Evolutionary conservation across 2,888 invertebrate genomes (phyloP).

Genomic region (Papilio elwesi): DNA sequence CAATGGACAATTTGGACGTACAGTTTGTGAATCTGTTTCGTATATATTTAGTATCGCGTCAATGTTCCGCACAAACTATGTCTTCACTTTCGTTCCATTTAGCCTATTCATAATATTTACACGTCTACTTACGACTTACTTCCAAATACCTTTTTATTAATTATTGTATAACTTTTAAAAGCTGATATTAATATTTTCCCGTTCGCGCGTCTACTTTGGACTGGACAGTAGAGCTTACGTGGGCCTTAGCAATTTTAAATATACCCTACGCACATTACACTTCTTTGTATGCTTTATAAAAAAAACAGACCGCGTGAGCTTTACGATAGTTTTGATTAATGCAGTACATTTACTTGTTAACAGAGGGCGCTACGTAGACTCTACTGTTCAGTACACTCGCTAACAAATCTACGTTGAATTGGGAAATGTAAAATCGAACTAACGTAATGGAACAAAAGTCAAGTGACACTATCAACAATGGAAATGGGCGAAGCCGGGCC

Average conservation of each 20-base stretch:
- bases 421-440: constrained; percentile 37
- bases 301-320: no score
- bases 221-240: constrained; percentile 3
- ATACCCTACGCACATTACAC: neutral
- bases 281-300: no score
- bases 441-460: constrained; percentile 75
- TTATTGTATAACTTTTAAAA: constrained; percentile 59
- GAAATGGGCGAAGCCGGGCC: constrained; percentile 55
- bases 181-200: constrained; percentile 43
- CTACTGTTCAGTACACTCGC: constrained; percentile 1
- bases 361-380: constrained; percentile 9
- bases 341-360: neutral
- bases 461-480: constrained; percentile 59
- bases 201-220: constrained; percentile 16
- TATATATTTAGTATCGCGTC: constrained; percentile 65
- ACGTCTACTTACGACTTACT: constrained; percentile 53
- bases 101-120: constrained; percentile 64
- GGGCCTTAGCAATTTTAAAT: neutral
- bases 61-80: constrained; percentile 64
- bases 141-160: constrained; percentile 51
- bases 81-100: constrained; percentile 78
- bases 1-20: constrained; percentile 85
- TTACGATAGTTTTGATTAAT: neutral
- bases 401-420: constrained; percentile 14
- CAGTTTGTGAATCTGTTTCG: constrained; percentile 75